These are phyloP conservation scores for Magallana ariakensis DNA, from an alignment of 1,140 invertebrate species.

Conservation along the genomic window DNA sequence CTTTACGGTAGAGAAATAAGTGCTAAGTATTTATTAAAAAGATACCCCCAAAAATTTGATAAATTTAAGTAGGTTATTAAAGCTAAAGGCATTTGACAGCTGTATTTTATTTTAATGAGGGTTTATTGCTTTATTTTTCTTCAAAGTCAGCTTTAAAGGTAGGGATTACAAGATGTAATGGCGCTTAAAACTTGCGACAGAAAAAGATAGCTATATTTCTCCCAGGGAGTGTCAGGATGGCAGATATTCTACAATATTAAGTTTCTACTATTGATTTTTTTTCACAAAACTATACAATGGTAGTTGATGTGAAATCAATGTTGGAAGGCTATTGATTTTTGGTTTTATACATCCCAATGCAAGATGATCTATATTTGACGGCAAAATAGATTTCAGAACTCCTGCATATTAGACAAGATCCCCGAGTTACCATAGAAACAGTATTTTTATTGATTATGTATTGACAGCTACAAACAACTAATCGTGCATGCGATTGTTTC, in stretches of 20 bases:
- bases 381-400: conserved; percentile 54
- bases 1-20: too few relatives aligned
- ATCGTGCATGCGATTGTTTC: conserved; percentile 39
- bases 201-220: conserved; percentile 10
- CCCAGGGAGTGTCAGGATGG: conserved; percentile 11
- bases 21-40: too few relatives aligned
- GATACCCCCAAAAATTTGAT: too few relatives aligned
- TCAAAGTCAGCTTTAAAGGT: too few relatives aligned
- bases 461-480: conserved; percentile 55
- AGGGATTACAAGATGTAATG: conserved; percentile 1
- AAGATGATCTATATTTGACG: conserved; percentile 48
- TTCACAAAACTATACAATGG: conserved; percentile 38
- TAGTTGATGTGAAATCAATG: conserved; percentile 48
- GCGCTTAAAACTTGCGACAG: conserved; percentile 6
- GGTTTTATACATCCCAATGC: conserved; percentile 45
- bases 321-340: conserved; percentile 52
- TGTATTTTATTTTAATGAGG: too few relatives aligned
- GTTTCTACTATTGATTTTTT: conserved; percentile 36
- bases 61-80: too few relatives aligned
- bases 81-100: too few relatives aligned
- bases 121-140: too few relatives aligned
- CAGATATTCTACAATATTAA: conserved; percentile 37
- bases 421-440: conserved; percentile 53
- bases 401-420: conserved; percentile 42
- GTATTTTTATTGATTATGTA: conserved; percentile 57